Conservation (phyloP, 2,113 vertebrate species). For the Athene noctua region DNA sequence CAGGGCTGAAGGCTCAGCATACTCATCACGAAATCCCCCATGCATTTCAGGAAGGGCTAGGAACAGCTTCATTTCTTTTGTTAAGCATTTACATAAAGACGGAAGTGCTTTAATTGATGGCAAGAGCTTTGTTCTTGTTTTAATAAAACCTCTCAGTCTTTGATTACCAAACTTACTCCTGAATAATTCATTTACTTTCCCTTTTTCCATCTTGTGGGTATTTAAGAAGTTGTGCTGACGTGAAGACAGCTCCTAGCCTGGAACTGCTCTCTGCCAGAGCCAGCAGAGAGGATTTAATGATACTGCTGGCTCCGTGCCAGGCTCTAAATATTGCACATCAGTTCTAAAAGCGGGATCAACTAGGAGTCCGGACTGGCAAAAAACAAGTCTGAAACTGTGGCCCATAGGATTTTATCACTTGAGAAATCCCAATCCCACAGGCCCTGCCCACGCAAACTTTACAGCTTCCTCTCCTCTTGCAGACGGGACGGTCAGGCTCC, state of each 20-base stretch:
- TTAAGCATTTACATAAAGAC: constrained; percentile 44
- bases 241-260: constrained; percentile 18
- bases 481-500: background rate
- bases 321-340: background rate
- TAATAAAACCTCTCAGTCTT: constrained; percentile 38
- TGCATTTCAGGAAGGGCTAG: background rate
- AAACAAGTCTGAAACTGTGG: background rate
- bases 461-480: background rate
- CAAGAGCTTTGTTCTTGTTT: constrained; percentile 13
- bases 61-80: constrained; percentile 41
- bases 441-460: rapidly evolving
- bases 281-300: constrained; percentile 19
- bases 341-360: background rate
- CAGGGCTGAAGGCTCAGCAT: background rate
- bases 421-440: background rate
- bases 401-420: background rate
- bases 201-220: constrained; percentile 22
- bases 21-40: background rate
- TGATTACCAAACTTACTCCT: constrained; percentile 11
- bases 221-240: constrained; percentile 28
- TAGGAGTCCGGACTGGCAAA: background rate
- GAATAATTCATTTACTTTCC: constrained; percentile 26
- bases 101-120: constrained; percentile 49
- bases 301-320: background rate
- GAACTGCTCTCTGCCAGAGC: background rate